These are phyloP conservation scores for Clarias platycephalus DNA, from an alignment of 2,797 vertebrate species.

Conservation along the genomic window DNA sequence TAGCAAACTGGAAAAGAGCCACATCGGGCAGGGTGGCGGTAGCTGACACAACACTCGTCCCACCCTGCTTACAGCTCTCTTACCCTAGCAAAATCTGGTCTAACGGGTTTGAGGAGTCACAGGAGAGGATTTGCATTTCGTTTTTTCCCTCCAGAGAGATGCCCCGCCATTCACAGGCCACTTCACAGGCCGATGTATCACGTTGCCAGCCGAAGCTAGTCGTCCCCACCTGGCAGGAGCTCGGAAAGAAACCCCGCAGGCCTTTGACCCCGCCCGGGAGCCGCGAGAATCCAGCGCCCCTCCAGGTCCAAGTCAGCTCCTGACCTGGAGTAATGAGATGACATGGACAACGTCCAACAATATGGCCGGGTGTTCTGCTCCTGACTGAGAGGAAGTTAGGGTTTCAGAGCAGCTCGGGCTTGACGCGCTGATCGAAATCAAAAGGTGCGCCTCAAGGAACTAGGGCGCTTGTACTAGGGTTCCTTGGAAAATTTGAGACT, in stretches of 20 bases:
- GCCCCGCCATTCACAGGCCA: slow-evolving; percentile 57
- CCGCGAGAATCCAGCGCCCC: slow-evolving; percentile 6
- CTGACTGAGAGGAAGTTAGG: slow-evolving; percentile 20
- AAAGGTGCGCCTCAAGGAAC: slow-evolving; percentile 13
- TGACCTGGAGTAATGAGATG: slow-evolving; percentile 53
- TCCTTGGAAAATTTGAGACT: slow-evolving; percentile 7
- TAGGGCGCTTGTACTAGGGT: no score
- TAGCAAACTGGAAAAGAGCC: slow-evolving; percentile 45
- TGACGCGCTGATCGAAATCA: slow-evolving; percentile 14
- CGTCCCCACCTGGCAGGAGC: slow-evolving; percentile 54
- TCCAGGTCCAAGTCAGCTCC: slow-evolving; percentile 39
- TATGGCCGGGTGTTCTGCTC: slow-evolving; percentile 25
- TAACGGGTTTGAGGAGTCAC: slow-evolving; percentile 60
- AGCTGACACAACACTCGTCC: slow-evolving; percentile 11
- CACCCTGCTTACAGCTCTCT: slow-evolving; percentile 30
- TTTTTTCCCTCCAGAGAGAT: slow-evolving; percentile 50
- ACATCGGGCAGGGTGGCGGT: slow-evolving; percentile 24
- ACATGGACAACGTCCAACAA: slow-evolving; percentile 43
- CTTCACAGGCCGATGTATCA: slow-evolving; percentile 47
- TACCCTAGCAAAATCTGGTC: slow-evolving; percentile 54
- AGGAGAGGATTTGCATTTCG: slow-evolving; percentile 62
- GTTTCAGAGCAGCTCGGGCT: slow-evolving; percentile 30
- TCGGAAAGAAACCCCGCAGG: slow-evolving; percentile 47
- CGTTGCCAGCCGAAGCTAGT: slow-evolving; percentile 54
- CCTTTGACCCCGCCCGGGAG: slow-evolving; percentile 37